phyloP scores from a whole-genome alignment of 2,888 invertebrate genomes.

The Idaea straminata region DNA sequence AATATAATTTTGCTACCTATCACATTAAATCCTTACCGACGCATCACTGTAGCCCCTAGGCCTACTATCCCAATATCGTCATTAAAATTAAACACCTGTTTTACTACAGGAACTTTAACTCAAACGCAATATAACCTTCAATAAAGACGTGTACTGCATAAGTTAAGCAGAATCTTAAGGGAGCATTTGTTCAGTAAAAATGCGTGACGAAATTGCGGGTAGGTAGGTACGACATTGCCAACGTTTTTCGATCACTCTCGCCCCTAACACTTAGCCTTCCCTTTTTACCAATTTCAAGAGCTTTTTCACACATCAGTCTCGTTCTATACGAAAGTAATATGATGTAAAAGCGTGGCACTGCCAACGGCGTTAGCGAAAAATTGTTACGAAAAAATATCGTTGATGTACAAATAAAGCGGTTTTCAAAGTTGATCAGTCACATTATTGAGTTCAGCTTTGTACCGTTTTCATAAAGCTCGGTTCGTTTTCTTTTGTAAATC shows the following conservation, averaged over 20 bases:
- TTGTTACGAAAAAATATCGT: slow-evolving; percentile 35
- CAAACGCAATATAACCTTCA: slow-evolving; percentile 62
- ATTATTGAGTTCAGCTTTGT: not conserved
- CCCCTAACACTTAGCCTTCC: slow-evolving; percentile 75
- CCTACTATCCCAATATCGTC: slow-evolving; percentile 1
- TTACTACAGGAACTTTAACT: slow-evolving; percentile 48
- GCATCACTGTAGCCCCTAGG: not conserved
- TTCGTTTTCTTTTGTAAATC: not conserved
- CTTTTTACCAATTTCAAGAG: slow-evolving; percentile 78
- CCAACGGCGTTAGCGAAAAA: slow-evolving; percentile 36
- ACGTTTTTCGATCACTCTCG: slow-evolving; percentile 72
- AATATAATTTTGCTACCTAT: not conserved
- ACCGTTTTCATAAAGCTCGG: not conserved
- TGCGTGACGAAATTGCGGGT: slow-evolving; percentile 76
- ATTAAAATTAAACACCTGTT: slow-evolving; percentile 54
- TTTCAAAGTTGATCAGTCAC: not conserved
- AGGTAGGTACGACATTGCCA: slow-evolving; percentile 49
- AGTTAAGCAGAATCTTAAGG: slow-evolving; percentile 71
- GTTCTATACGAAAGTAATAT: slow-evolving; percentile 64
- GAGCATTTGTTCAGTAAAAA: slow-evolving; percentile 75
- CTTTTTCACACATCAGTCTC: slow-evolving; percentile 77
- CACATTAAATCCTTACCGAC: not conserved
- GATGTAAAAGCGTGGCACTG: slow-evolving; percentile 63
- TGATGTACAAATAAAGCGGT: slow-evolving; percentile 7
- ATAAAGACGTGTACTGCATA: slow-evolving; percentile 73